A percentile compares a stretch with the other conserved stretches of the same genome.
Evolutionary conservation across 2,797 vertebrate species (phyloP).

Genomic region (Eremophila alpestris): DNA sequence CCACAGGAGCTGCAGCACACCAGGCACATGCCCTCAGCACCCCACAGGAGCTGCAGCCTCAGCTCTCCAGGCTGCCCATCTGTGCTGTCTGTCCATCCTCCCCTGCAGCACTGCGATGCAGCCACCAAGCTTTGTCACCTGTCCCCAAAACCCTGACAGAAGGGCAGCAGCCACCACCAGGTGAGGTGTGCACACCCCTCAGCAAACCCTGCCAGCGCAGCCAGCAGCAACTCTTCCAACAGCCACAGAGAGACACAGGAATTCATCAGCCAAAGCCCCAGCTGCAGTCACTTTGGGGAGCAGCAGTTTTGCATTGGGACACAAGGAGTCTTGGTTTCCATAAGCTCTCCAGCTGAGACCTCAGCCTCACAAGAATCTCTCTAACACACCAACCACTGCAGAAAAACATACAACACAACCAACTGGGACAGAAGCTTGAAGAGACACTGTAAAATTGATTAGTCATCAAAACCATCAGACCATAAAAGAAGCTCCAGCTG

Average conservation of each 20-base stretch:
- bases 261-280: background rate
- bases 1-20: too few species aligned
- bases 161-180: background rate
- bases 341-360: background rate
- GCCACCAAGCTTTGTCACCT: background rate
- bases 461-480: slow-evolving; percentile 37
- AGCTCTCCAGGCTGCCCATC: background rate
- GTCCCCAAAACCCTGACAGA: background rate
- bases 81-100: background rate
- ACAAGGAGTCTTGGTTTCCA: background rate
- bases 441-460: slow-evolving; percentile 37
- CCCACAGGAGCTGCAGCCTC: background rate
- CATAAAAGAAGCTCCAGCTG: slow-evolving; percentile 54
- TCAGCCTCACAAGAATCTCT: background rate
- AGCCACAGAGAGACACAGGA: background rate
- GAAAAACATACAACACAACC: background rate
- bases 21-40: too few species aligned
- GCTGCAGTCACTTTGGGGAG: accelerated
- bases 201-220: background rate
- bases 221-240: background rate
- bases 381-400: background rate
- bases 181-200: accelerated
- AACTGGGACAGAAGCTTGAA: slow-evolving; percentile 22
- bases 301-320: background rate
- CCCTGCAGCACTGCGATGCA: accelerated